Base-by-base conservation (phyloP, 2,113 vertebrate genomes). In the Pedetes capensis region DNA sequence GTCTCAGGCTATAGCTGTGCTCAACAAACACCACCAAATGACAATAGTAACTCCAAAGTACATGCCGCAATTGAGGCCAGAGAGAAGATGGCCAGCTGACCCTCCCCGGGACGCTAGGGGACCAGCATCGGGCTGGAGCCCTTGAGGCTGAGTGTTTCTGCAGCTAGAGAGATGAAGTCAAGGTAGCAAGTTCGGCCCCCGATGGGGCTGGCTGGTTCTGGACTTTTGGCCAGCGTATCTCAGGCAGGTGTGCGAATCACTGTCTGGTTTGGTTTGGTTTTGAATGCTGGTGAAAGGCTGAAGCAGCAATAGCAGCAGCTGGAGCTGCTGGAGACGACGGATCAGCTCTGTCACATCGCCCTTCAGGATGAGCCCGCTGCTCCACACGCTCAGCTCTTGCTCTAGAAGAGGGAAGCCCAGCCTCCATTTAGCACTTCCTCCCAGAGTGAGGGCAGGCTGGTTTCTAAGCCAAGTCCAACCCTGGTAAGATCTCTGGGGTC, bases 221-320 rank as follows among this genome's bases (percentile, higher is more conserved):
- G 42, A 27, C 76, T 42, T 32, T 1, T 37, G 81, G 42, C 75
- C 22, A 22, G 79, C n/a, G 0, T 2, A 5, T 25, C 39, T 61
- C 51, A 7, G 37, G 32, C 64, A 14, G 44, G 61, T 76, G 12
- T 29, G 63, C 8, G 47, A 37, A 79, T 63, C 20, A 81, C 51
- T 8, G 23, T 66, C 22, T 63, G 79, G 63, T 86, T n/a, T n/a
- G 14, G 10, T 10, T 93, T 93, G 83, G 87, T 93, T 84, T 64
- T 53, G 47, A 84, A 95, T 79, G 93, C 96, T 95, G 95, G 95
- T 95, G 63, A 89, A 75, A 0, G 20, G 71, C 0, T 18, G 12
- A 44, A 44, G 64, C 78, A 75, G 66, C 51, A 10, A 53, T 32
- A 8, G 87, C n/a, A 8, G 87, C 69, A 25, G 91, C 49, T 12